Base-by-base conservation (phyloP, 2,113 vertebrate genomes). In the Cygnus buccinator region DNA sequence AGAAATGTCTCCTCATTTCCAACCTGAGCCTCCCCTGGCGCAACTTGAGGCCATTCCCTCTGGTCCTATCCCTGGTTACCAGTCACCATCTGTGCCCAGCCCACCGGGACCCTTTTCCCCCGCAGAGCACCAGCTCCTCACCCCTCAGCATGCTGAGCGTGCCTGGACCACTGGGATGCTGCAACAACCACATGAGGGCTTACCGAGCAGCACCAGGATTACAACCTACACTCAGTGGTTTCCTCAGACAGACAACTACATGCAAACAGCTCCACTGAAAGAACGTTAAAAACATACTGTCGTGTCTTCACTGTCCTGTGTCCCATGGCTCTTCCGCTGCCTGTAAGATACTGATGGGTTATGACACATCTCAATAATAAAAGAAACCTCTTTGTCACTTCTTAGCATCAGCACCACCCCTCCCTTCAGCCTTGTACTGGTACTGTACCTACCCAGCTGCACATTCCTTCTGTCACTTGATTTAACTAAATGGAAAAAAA, bases 141-240 rank as follows among this genome's bases (percentile, higher is more conserved):
- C 14, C 15, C 6, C n/a, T 59, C 68, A 18, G 7, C 39, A 23
- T 4, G 39, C 35, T 55, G 35, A n/a, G 1, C 0, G 1, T 10
- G 17, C 17, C 22, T 48, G 55, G 37, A 66, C 18, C 52, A 59
- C 33, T 41, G 37, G 22, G 55, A 62, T 29, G 26, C 26, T 62
- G 37, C 44, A 81, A 35, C 19, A 13, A 37, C 57, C 35, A 43
- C 61, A 39, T 1, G 17, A 86, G 65, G 87, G 65, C 29, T 23
- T 16, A 25, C 55, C 0, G 0, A 70, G 65, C 19, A 72, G 46
- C n/a, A 87, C 31, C 59, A 50, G 39, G 33, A 55, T 41, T 79
- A 59, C 50, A 74, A 84, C 25, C 33, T 11, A 3, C 4, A 33
- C 29, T 54, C 50, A 48, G 65, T 33, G 11, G 17, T 52, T 35